Percentiles rank a stretch among this genome's conserved stretches.
phyloP scores from a whole-genome alignment of 1,140 invertebrate genomes.

The Plodia interpunctella region DNA sequence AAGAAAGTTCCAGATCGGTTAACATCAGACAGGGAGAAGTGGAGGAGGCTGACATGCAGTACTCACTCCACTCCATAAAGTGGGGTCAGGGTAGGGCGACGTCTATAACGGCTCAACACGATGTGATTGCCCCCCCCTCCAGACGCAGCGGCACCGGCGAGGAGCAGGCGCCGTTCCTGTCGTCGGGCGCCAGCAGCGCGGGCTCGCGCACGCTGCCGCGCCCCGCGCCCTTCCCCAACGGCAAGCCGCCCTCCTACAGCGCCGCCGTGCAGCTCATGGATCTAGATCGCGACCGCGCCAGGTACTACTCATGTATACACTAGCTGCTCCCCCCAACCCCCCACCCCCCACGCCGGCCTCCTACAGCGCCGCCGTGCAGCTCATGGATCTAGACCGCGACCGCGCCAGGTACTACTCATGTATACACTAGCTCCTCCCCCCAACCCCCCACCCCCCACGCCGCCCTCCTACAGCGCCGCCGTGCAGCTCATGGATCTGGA shows the following conservation, averaged over 20 bases:
- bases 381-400: no score
- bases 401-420: no score
- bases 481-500: slow-evolving; percentile 69
- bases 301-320: slow-evolving; percentile 41
- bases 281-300: slow-evolving; percentile 48
- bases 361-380: no score
- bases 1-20: no score
- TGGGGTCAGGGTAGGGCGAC: no score
- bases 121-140: slow-evolving; percentile 1
- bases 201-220: slow-evolving; percentile 53
- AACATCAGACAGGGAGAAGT: no score
- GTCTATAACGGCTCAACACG: no score
- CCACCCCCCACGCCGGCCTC: no score
- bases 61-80: no score
- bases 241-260: slow-evolving; percentile 71
- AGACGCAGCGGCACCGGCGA: slow-evolving; percentile 56
- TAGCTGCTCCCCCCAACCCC: no score
- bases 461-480: slow-evolving; percentile 70
- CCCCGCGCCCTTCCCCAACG: slow-evolving; percentile 60
- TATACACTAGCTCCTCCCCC: no score
- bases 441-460: slow-evolving; percentile 14
- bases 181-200: slow-evolving; percentile 43
- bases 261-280: slow-evolving; percentile 72
- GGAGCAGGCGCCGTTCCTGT: slow-evolving; percentile 72
- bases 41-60: no score